Evolutionary conservation across 2,113 vertebrate species (phyloP).

Genomic region (Trichechus manatus): DNA sequence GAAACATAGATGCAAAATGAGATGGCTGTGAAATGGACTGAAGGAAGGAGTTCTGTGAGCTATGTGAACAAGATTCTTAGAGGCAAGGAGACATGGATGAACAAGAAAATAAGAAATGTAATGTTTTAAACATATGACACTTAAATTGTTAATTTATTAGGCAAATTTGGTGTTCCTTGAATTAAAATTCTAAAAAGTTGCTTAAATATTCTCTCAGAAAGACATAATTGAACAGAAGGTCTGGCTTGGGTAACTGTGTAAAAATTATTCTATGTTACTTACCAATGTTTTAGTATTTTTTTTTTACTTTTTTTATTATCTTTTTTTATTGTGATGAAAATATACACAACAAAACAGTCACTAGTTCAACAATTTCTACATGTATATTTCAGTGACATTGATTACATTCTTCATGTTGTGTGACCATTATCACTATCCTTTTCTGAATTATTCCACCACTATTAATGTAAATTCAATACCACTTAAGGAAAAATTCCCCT

Average conservation of each 20-base stretch:
- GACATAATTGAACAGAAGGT: neutral
- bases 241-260: neutral
- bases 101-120: neutral
- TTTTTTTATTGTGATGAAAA: neutral
- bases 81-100: neutral
- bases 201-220: neutral
- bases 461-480: too few relatives aligned
- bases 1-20: slow-evolving; percentile 56
- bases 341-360: too few relatives aligned
- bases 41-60: slow-evolving; percentile 46
- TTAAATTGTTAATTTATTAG: slow-evolving; percentile 66
- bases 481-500: too few relatives aligned
- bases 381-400: too few relatives aligned
- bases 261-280: neutral
- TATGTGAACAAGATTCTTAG: slow-evolving; percentile 44
- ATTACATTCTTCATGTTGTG: too few relatives aligned
- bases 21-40: neutral
- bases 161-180: slow-evolving; percentile 1
- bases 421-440: too few relatives aligned
- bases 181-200: slow-evolving; percentile 30
- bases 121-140: slow-evolving; percentile 61
- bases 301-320: slow-evolving; percentile 1
- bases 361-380: too few relatives aligned
- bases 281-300: neutral
- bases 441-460: too few relatives aligned